Conservation (phyloP, 1,140 invertebrate species). For the Drosophila albomicans region DNA sequence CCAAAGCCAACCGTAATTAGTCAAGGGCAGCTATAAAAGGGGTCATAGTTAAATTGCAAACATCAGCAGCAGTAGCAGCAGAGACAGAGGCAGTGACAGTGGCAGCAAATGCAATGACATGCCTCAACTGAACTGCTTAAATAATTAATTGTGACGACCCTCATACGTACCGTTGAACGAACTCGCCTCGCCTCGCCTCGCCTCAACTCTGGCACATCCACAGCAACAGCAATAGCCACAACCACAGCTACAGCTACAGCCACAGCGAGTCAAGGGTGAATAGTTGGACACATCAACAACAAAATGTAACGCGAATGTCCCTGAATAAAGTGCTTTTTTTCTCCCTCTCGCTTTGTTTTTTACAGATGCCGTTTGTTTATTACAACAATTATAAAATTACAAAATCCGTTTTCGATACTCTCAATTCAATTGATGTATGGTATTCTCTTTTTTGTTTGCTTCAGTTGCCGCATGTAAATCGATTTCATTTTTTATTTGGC, state of each 20-base stretch:
- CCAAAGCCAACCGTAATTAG: conserved; percentile 51
- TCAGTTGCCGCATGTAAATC: neutral
- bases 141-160: conserved; percentile 67
- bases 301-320: conserved; percentile 27
- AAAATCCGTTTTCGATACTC: conserved; percentile 25
- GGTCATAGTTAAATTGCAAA: conserved; percentile 54
- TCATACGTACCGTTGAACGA: conserved; percentile 31
- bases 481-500: neutral
- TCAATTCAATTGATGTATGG: neutral
- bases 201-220: neutral
- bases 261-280: neutral
- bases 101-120: conserved; percentile 58
- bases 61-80: conserved; percentile 41
- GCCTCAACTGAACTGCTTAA: conserved; percentile 57
- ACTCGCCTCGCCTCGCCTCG: neutral
- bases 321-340: conserved; percentile 26
- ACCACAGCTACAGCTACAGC: neutral
- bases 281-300: conserved; percentile 12
- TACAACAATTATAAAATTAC: neutral
- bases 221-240: no score
- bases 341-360: neutral
- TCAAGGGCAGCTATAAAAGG: conserved; percentile 67
- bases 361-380: conserved; percentile 41
- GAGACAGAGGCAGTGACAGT: conserved; percentile 41
- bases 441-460: neutral